Evolutionary conservation across 2,888 invertebrate genomes (phyloP).

Genomic region (Pyrgus malvae): DNA sequence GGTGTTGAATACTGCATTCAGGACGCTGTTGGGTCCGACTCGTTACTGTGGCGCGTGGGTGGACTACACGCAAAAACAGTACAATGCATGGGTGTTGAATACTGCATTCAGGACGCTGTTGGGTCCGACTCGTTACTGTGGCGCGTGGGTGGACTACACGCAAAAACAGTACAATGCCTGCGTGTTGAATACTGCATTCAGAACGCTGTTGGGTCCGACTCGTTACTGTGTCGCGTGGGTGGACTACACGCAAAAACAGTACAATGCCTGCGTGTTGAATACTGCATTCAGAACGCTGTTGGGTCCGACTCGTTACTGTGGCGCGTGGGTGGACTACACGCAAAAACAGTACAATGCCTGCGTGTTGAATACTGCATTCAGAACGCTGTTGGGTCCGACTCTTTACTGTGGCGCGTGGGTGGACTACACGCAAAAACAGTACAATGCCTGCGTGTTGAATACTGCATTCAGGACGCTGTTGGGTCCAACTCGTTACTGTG

Average conservation of each 20-base stretch:
- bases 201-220: not conserved
- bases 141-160: not conserved
- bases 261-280: not conserved
- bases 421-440: not conserved
- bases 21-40: not conserved
- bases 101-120: not conserved
- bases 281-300: not conserved
- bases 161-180: not conserved
- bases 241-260: not conserved
- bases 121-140: not conserved
- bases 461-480: not conserved
- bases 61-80: not conserved
- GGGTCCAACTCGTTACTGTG: not conserved
- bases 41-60: not conserved
- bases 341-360: not conserved
- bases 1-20: not conserved
- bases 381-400: not conserved
- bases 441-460: not conserved
- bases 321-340: not conserved
- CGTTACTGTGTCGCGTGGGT: not conserved
- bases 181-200: not conserved
- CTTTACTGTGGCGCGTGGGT: not conserved
- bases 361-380: not conserved
- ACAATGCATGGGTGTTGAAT: not conserved
- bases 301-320: not conserved